Evolutionary conservation across 2,113 vertebrate species (phyloP).

Genomic region (Paralichthys olivaceus): DNA sequence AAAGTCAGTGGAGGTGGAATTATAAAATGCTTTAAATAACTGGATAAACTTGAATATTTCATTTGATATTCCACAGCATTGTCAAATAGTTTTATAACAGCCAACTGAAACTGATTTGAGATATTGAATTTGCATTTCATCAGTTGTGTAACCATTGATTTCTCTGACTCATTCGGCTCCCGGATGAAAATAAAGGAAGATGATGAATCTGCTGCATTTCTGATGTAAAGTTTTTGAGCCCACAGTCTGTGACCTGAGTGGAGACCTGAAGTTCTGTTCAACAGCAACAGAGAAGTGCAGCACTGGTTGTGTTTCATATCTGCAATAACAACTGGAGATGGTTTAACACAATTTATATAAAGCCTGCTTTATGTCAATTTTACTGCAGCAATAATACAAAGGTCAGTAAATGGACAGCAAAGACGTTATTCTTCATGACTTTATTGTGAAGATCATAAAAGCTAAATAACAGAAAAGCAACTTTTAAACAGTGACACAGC

Average conservation of each 20-base stretch:
- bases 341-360: too few species aligned
- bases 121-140: background rate
- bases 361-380: too few species aligned
- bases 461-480: too few species aligned
- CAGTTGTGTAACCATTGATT: slow-evolving; percentile 26
- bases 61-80: too few species aligned
- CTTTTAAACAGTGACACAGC: background rate
- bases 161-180: slow-evolving; percentile 14
- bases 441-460: background rate
- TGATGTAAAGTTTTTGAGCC: background rate
- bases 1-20: background rate
- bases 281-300: background rate
- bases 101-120: too few species aligned
- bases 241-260: background rate
- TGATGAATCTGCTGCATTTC: background rate
- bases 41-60: background rate
- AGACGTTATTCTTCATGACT: background rate
- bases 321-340: background rate
- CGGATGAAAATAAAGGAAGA: background rate
- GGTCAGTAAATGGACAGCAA: too few species aligned
- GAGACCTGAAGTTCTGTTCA: background rate
- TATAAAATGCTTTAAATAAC: background rate
- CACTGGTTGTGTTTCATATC: background rate
- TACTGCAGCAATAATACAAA: too few species aligned
- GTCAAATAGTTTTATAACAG: too few species aligned